Evolutionary conservation across 1,140 invertebrate species (phyloP), one percentile per base, ranked within the genome.

Genomic region (Goniozus legneri): DNA sequence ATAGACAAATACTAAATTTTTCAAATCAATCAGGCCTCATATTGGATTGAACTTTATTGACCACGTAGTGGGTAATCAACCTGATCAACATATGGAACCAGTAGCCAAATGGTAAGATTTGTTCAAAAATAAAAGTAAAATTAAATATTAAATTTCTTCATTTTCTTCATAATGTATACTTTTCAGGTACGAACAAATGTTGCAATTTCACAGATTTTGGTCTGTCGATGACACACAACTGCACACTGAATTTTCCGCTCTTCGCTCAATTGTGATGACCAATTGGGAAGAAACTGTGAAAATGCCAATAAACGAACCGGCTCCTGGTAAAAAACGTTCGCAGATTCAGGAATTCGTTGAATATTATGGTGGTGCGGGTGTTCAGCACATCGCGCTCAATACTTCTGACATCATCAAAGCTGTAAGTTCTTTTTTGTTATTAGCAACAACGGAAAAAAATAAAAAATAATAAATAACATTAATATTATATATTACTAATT

Each of bases 261-360:
- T 99, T 8, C 83, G 95, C 19, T 98, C 96, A 1, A 92, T 98
- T 52, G 97, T 99, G 0, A 90, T 99, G 80, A 88, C 92, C 1
- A 99, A 99, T 65, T 98, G 86, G 77, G 94, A 99, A 62, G 97
- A 99, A 73, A 98, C 92, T 0, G 88, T 99, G 7, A 99, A 99
- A 81, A 85, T 99, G 82, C 97, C 97, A 2, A 96, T 99, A 54
- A 99, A 99, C 69, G 97, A 99, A 70, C 97, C 97, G 6, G 97
- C 97, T 0, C 67, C 81, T n/a, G 95, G 95, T 2, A 94, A 93
- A 67, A 91, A 87, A 73, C 96, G 95, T 73, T 97, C 94, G 45
- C 97, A 99, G 77, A 98, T 99, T 58, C 84, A 97, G 76, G 97
- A 99, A 73, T 99, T 93, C 73, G 92, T 98, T 2, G 96, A 99